Conservation (phyloP, 92 coral and sea anemone species). For the Blastomussa wellsi region DNA sequence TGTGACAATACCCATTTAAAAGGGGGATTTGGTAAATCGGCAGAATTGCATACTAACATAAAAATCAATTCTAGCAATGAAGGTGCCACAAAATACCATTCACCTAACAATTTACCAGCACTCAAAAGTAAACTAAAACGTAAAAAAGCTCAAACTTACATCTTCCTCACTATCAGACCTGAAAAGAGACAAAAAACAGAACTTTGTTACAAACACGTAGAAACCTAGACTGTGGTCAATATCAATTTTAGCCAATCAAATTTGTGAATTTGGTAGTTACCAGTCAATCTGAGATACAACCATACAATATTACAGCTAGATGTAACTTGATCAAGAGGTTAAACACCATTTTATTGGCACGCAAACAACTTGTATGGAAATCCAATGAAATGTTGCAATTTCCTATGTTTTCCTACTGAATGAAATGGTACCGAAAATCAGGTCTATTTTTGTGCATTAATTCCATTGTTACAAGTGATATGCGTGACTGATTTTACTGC, state of each 20-base stretch:
- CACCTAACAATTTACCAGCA: background rate
- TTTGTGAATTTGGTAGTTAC: no score
- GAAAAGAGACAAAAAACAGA: background rate
- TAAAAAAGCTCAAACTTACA: constrained; percentile 33
- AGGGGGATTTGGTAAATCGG: no score
- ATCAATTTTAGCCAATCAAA: no score
- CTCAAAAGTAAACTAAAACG: background rate
- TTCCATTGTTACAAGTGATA: background rate
- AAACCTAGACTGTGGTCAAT: no score
- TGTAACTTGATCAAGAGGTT: no score
- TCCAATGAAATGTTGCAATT: background rate
- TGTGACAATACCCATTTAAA: no score
- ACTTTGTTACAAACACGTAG: no score
- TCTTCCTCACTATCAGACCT: constrained; percentile 74
- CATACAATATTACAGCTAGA: no score
- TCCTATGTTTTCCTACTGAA: background rate
- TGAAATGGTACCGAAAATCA: background rate
- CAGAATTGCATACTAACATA: no score
- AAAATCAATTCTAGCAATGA: no score
- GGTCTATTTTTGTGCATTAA: background rate
- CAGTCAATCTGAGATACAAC: no score
- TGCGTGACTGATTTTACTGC: background rate
- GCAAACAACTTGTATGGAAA: background rate
- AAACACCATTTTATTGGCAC: background rate
- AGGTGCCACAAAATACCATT: no score